Base-by-base conservation (phyloP, 2,888 invertebrate species). In the Glaucopsyche alexis region DNA sequence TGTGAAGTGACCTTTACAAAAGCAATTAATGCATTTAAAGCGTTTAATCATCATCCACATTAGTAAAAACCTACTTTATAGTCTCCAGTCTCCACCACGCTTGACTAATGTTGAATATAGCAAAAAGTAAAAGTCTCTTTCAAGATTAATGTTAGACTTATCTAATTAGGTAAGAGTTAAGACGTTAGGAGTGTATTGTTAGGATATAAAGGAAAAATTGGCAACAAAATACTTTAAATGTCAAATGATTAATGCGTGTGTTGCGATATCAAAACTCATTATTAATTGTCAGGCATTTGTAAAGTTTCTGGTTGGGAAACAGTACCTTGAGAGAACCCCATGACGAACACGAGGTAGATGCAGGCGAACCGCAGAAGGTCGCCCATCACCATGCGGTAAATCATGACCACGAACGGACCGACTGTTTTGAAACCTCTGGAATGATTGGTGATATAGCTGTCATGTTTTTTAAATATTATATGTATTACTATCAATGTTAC, bases 351-450 rank as follows among this genome's bases (percentile, higher is more conserved):
- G 77, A 98, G 92, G 85, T 99, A 99, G 84, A 99, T 99, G 70
- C 97, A 96, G 76, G 99, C 98, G 88, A 99, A 99, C 77, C 99
- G 95, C 42, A 99, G 93, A 47, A 99, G 93, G 90, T 99, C 99
- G 73, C 99, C 98, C 95, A 97, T 96, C 71, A 99, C 97, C 98
- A 99, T 99, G 78, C 99, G 95, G 90, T 99, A 99, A 80, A 99
- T 98, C 99, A 99, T 99, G 79, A 99, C 98, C n/a, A 99, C 99
- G 95, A 99, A 99, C 0, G 99, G 99, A 5, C 99, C 99, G 1
- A 99, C 99, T 0, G 99, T 98, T 89, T 98, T 98, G 88, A 99
- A 98, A 14, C 99, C 99, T 82, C 99, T 98, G 90, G 64, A 94
- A 78, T 16, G 66, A 52, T 52, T 16, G 2, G 29, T 4, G 29